Conservation (phyloP, 2,797 vertebrate species). For the Astyanax mexicanus region DNA sequence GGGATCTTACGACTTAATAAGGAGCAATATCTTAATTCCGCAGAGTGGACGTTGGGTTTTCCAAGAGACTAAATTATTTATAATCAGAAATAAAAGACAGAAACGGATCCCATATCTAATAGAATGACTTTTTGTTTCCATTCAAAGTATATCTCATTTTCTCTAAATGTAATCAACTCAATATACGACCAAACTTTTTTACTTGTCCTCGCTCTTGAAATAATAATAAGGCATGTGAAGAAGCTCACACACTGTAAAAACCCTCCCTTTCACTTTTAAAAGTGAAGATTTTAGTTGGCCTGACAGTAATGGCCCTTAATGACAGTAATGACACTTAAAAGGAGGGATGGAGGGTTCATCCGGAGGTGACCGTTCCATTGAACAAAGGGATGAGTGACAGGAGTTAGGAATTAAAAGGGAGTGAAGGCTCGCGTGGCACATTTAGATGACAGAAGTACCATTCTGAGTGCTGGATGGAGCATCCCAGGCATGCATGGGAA, state of each 20-base stretch:
- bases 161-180: too few species aligned
- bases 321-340: conserved; percentile 12
- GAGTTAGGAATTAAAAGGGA: background rate
- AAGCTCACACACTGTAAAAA: background rate
- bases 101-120: too few species aligned
- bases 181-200: too few species aligned
- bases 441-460: conserved; percentile 65
- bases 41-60: too few species aligned
- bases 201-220: too few species aligned
- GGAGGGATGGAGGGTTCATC: conserved; percentile 5
- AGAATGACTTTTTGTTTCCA: too few species aligned
- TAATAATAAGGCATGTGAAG: background rate
- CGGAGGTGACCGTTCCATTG: background rate
- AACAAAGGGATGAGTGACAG: background rate
- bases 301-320: background rate
- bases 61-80: too few species aligned
- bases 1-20: too few species aligned
- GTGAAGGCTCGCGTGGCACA: conserved; percentile 67
- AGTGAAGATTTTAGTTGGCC: background rate
- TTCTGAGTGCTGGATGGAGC: conserved; percentile 64
- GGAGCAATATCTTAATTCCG: too few species aligned
- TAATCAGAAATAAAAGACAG: too few species aligned
- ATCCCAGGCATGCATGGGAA: background rate
- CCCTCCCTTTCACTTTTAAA: background rate
- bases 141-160: too few species aligned